These are phyloP conservation scores for Myiozetetes cayanensis DNA, from an alignment of 2,113 vertebrate species.

Conservation along the genomic window DNA sequence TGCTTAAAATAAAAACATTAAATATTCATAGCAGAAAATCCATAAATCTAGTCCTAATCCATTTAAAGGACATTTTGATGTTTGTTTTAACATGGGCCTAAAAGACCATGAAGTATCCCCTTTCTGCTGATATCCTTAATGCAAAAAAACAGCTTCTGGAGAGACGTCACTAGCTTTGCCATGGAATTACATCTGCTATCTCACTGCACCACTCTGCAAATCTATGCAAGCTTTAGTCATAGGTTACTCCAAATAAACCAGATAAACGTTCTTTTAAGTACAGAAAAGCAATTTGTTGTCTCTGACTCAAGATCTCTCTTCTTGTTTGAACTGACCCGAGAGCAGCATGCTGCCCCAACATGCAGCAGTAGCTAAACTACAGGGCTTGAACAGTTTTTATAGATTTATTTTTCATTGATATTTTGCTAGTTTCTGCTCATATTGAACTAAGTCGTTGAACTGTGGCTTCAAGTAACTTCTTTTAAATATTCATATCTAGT, in stretches of 20 bases:
- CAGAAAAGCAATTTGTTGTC: not conserved
- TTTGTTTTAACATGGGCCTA: not conserved
- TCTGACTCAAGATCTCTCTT: not conserved
- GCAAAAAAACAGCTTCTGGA: not conserved
- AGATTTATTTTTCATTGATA: not conserved
- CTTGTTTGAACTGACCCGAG: not conserved
- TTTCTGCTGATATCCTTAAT: not conserved
- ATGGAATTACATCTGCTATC: not conserved
- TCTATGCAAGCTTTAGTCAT: not conserved
- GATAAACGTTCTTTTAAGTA: not conserved
- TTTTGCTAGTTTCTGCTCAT: not conserved
- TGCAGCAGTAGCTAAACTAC: not conserved
- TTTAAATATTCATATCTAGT: not conserved
- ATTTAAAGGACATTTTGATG: not conserved
- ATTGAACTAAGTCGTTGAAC: not conserved
- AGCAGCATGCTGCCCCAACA: not conserved
- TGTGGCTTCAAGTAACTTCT: not conserved
- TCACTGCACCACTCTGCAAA: slow-evolving; percentile 3
- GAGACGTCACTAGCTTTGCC: not conserved
- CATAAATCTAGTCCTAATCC: not conserved
- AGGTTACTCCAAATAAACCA: not conserved
- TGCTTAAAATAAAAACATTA: not conserved
- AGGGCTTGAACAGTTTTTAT: not conserved
- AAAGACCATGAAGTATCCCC: not conserved
- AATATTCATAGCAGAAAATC: not conserved